phyloP scores from a whole-genome alignment of 2,888 invertebrate species.

The Zygaena filipendulae region DNA sequence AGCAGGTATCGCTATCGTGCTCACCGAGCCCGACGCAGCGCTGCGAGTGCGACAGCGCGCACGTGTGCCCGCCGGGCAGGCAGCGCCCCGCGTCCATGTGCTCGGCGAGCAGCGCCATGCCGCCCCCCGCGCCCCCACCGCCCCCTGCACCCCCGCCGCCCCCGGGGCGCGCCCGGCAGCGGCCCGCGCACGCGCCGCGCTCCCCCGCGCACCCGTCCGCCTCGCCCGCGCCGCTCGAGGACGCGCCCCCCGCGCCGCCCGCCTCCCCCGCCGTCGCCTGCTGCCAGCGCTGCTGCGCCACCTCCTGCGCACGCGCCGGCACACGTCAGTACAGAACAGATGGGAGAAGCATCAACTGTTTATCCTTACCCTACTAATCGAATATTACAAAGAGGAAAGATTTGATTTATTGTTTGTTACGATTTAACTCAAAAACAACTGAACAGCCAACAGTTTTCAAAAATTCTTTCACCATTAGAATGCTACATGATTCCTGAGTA shows the following conservation, averaged over 20 bases:
- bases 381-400: too few relatives aligned
- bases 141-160: conserved; percentile 29
- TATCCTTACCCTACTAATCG: too few relatives aligned
- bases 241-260: conserved; percentile 23
- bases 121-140: conserved; percentile 37
- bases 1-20: too few relatives aligned
- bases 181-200: conserved; percentile 22
- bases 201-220: conserved; percentile 29
- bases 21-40: conserved; percentile 57
- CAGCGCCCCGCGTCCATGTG: conserved; percentile 60
- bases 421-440: too few relatives aligned
- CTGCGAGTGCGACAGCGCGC: conserved; percentile 52
- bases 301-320: conserved; percentile 29
- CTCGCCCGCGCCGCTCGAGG: conserved; percentile 32
- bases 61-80: conserved; percentile 36
- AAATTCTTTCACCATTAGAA: too few relatives aligned
- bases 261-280: conserved; percentile 42
- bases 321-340: too few relatives aligned
- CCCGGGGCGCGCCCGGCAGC: conserved; percentile 29
- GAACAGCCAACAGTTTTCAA: too few relatives aligned
- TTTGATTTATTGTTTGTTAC: too few relatives aligned
- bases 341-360: too few relatives aligned
- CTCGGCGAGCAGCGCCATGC: conserved; percentile 43
- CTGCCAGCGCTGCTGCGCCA: conserved; percentile 47
- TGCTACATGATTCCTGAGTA: too few relatives aligned